Evolutionary conservation across 64 coral and sea anemone genomes (phyloP), one percentile per base, ranked within the genome.

Genomic region (Acropora tenuis): DNA sequence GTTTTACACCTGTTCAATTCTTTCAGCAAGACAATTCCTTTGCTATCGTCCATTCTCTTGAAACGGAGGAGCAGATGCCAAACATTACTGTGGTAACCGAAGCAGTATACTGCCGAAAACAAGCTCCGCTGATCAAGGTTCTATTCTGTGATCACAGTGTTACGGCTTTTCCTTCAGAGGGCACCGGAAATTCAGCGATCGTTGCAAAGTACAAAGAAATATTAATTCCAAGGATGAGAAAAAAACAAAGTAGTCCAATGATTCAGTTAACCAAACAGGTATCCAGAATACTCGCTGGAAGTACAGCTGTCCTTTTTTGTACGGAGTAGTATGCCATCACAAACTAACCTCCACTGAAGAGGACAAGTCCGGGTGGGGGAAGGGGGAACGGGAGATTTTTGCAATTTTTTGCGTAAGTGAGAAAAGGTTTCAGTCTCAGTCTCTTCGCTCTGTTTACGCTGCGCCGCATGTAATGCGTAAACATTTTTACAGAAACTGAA

Each of bases 101-200:
- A 46, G 61, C 46, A 12, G 18, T 84, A 6, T 84, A 68, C 60
- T 84, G 41, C 66, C 80, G 66, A 16, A 45, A 68, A 18, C 61
- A 84, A 12, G 80, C 60, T 46, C 80, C 80, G 10, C 59, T 84
- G 61, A 60, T 43, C 59, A 84, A 84, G 16, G 60, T 84, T 69
- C 61, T 84, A 1, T 84, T 84, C 47, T 84, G 80, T 69, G 80
- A 84, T 43, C 80, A 84, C 18, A 84, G 80, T 16, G 80, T 47
- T 5, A 47, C 17, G 18, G 13, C 59, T 8, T 67, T 84, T 68
- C 80, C 59, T 67, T 68, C 18, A 6, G 13, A 48, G 18, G 80
- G 43, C 4, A 43, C 41, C 12, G 16, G 15, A 84, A 48, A 66
- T 84, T 68, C 59, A 47, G 2, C 12, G 13, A 83, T 4, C 40